These are phyloP conservation scores for Halcyon chelicuti DNA, from an alignment of 2,797 vertebrate species.

Conservation along the genomic window DNA sequence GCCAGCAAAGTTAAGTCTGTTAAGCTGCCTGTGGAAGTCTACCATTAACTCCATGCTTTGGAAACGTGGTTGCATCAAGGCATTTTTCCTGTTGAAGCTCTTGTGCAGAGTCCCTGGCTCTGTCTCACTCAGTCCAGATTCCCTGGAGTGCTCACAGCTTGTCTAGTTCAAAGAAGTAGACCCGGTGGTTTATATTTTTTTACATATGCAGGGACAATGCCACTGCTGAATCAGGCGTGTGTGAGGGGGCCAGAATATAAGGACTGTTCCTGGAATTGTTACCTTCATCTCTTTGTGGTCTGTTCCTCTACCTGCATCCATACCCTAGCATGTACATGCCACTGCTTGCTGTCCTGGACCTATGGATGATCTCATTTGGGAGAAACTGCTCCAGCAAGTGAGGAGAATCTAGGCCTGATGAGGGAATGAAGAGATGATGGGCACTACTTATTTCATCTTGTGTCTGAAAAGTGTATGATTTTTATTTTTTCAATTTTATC, in stretches of 20 bases:
- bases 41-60: background rate
- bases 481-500: background rate
- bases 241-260: background rate
- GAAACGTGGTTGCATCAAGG: background rate
- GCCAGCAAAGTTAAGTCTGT: background rate
- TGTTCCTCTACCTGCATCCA: background rate
- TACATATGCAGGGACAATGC: background rate
- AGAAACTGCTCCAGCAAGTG: background rate
- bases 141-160: background rate
- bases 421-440: background rate
- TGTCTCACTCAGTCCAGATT: background rate
- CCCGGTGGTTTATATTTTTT: background rate
- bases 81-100: background rate
- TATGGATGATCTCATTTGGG: background rate
- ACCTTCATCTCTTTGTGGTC: background rate
- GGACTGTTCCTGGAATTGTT: background rate
- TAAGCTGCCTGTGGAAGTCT: constrained; percentile 17
- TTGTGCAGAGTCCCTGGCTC: background rate
- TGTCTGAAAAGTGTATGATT: background rate
- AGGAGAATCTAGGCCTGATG: background rate
- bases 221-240: background rate
- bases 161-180: background rate
- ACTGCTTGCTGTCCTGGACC: background rate
- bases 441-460: background rate
- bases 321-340: background rate